Conservation (phyloP, 2,888 invertebrate species). For the Drosophila pseudotakahashii region DNA sequence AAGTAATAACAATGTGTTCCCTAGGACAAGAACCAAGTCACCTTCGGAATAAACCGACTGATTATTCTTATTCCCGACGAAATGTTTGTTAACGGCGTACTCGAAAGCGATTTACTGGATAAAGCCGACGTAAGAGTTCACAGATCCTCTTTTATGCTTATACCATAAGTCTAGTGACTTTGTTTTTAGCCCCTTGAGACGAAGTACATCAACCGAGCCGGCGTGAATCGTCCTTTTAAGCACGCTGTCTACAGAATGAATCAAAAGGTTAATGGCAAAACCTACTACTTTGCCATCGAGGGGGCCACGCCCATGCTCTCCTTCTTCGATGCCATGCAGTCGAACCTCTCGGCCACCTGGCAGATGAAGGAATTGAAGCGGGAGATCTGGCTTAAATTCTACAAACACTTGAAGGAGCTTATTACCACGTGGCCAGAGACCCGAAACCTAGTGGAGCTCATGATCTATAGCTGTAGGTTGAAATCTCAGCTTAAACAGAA, state of each 20-base stretch:
- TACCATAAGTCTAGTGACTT: too few relatives aligned
- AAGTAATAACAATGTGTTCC: too few relatives aligned
- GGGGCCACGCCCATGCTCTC: conserved; percentile 82
- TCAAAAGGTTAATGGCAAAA: conserved; percentile 56
- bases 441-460: conserved; percentile 65
- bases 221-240: conserved; percentile 75
- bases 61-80: conserved; percentile 80
- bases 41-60: conserved; percentile 73
- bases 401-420: conserved; percentile 67
- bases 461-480: conserved; percentile 76
- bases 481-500: too few relatives aligned
- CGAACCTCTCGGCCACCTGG: conserved; percentile 65
- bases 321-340: conserved; percentile 75
- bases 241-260: conserved; percentile 79
- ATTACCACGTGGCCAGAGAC: conserved; percentile 75
- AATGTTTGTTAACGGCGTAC: conserved; percentile 67
- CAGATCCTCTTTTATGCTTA: not conserved
- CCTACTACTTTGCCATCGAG: conserved; percentile 79
- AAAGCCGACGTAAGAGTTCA: conserved; percentile 55
- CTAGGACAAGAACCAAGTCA: conserved; percentile 50
- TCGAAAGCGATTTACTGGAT: conserved; percentile 69
- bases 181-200: conserved; percentile 68
- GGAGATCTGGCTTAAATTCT: conserved; percentile 81
- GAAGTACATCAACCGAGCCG: conserved; percentile 73
- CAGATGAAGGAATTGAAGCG: conserved; percentile 78